These are phyloP conservation scores for Meda fulgida DNA, from an alignment of 2,797 vertebrate genomes.

Conservation along the genomic window DNA sequence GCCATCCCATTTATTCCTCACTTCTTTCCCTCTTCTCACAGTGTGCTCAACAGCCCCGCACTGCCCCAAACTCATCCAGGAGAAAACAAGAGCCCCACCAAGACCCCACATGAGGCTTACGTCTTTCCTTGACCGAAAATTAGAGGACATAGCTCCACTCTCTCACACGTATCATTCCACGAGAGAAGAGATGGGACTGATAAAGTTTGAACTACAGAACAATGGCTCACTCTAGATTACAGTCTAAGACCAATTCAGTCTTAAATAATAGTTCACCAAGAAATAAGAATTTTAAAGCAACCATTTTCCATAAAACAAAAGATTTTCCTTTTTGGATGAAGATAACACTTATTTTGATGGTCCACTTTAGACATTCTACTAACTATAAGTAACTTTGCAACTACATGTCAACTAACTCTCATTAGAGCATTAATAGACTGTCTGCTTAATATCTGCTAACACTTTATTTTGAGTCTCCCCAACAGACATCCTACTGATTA, in stretches of 20 bases:
- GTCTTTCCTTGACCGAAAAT: neutral
- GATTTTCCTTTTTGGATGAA: neutral
- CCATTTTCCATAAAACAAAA: neutral
- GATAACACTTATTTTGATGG: neutral
- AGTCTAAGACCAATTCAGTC: neutral
- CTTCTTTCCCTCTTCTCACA: conserved; percentile 70
- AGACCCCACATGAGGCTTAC: conserved; percentile 10
- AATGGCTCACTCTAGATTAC: neutral
- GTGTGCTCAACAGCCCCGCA: conserved; percentile 64
- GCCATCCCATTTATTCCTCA: conserved; percentile 78
- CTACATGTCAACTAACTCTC: neutral
- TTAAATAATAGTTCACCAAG: neutral
- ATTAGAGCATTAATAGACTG: neutral
- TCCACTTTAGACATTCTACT: neutral
- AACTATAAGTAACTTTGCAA: neutral
- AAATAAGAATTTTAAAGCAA: neutral
- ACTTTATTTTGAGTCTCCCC: neutral
- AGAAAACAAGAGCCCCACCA: conserved; percentile 25
- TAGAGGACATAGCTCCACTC: neutral
- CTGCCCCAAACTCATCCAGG: conserved; percentile 44
- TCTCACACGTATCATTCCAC: neutral
- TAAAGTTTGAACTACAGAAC: conserved; percentile 11
- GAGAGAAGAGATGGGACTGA: conserved; percentile 23
- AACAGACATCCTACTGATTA: neutral
- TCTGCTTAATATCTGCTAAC: no score